These are phyloP conservation scores for Pyrocoelia pectoralis DNA, from an alignment of 2,888 invertebrate species.

Conservation along the genomic window DNA sequence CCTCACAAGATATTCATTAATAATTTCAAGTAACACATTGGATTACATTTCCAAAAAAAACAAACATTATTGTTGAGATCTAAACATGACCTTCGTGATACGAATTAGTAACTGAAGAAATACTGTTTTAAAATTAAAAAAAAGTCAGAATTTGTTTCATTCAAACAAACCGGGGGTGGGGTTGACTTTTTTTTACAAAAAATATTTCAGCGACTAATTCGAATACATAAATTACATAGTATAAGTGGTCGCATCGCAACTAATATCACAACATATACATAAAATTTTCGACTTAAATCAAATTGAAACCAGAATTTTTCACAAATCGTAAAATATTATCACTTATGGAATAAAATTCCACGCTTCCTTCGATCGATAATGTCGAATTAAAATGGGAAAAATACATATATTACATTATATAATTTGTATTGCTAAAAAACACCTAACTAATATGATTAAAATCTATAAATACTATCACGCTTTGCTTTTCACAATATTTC, in stretches of 20 bases:
- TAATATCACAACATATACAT: constrained; percentile 32
- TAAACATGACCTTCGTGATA: constrained; percentile 30
- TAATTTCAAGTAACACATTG: constrained; percentile 21
- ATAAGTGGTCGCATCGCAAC: constrained; percentile 28
- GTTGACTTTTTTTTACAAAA: constrained; percentile 6
- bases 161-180: constrained; percentile 31
- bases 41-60: constrained; percentile 11
- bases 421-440: constrained; percentile 22
- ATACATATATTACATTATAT: background rate
- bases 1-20: constrained; percentile 30
- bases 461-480: constrained; percentile 39
- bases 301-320: constrained; percentile 2
- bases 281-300: constrained; percentile 14
- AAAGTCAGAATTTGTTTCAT: constrained; percentile 23
- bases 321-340: constrained; percentile 21
- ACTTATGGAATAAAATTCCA: constrained; percentile 27
- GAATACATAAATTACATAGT: constrained; percentile 18
- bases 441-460: constrained; percentile 31
- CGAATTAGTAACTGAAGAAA: constrained; percentile 26
- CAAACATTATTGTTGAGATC: constrained; percentile 34
- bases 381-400: constrained; percentile 15
- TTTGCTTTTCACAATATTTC: constrained; percentile 37
- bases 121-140: constrained; percentile 16
- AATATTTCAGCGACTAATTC: constrained; percentile 28
- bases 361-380: constrained; percentile 16